Percentiles rank a stretch among this genome's conserved stretches.
Conservation (phyloP, 2,888 invertebrate species). For the Catonia carolina region DNA sequence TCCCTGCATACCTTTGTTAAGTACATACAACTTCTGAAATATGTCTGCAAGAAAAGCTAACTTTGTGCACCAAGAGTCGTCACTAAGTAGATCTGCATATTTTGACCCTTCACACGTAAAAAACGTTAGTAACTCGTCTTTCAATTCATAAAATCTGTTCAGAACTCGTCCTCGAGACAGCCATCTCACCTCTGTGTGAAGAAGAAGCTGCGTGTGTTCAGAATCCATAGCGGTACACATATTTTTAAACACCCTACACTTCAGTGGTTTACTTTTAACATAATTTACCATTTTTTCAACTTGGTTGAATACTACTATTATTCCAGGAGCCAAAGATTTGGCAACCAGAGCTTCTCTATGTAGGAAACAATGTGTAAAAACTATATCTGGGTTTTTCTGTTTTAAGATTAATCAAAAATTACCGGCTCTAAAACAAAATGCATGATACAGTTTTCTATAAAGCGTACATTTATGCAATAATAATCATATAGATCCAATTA, state of each 20-base stretch:
- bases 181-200: constrained; percentile 4
- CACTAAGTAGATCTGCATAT: too few relatives aligned
- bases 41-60: too few relatives aligned
- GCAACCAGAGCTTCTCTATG: constrained; percentile 9
- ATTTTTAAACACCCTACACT: background rate
- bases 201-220: background rate
- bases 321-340: background rate
- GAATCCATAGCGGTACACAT: constrained; percentile 6
- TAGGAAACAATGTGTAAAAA: constrained; percentile 25
- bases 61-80: too few relatives aligned
- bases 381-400: constrained; percentile 29
- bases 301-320: background rate
- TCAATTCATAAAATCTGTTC: constrained; percentile 9
- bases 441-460: too few relatives aligned
- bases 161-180: constrained; percentile 6
- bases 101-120: too few relatives aligned
- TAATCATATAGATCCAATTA: too few relatives aligned
- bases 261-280: background rate
- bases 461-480: too few relatives aligned
- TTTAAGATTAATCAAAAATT: constrained; percentile 12
- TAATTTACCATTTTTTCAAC: background rate
- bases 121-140: constrained; percentile 3
- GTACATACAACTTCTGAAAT: too few relatives aligned
- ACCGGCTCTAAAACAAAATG: too few relatives aligned
- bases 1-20: too few relatives aligned